Evolutionary conservation across 1,140 invertebrate species (phyloP), one percentile per base, ranked within the genome.

Genomic region (Drosophila kohkoa): DNA sequence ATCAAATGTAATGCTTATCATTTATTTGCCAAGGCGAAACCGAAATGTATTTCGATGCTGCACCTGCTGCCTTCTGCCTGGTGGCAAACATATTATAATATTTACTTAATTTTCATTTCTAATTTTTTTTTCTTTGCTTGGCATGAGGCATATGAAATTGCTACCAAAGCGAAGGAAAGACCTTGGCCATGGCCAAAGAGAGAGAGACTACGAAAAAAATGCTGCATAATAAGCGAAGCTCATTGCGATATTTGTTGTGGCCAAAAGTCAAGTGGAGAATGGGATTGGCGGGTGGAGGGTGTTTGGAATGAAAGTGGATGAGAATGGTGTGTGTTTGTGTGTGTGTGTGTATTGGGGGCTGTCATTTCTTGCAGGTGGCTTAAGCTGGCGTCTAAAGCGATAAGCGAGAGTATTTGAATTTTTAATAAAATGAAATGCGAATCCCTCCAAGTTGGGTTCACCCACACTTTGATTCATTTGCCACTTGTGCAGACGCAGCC

Each of bases 1-100:
- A 92, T 92, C 90, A 92, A 92, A 92, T 92, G 87, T 89, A 92
- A 92, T 92, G 87, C 90, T 92, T 92, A 92, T 92, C 90, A 92
- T 92, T 90, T 92, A 90, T 90, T 91, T 91, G 90, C 90, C 75
- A 80, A 90, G 74, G 75, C 54, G 57, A 76, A 80, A 70, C 79
- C 68, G 45, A 83, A 88, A 67, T 75, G 58, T 63, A 57, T 57
- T 43, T 57, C 55, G 32, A 43, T 69, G 65, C 3, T 58, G 41
- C 25, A 25, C 7, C 38, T 30, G n/a, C 15, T 30, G 41, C 13
- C 30, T 32, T 6, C 67, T 52, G 65, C 59, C 70, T 73, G 72
- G 71, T 70, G 69, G 85, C 64, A 77, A 25, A 77, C 81, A 77
- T 85, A 91, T 91, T 91, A 88, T 91, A 89, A 91, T 91, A 90